Evolutionary conservation across 2,797 vertebrate genomes (phyloP), one percentile per base, ranked within the genome.

Genomic region (Rhyacichthys aspro): DNA sequence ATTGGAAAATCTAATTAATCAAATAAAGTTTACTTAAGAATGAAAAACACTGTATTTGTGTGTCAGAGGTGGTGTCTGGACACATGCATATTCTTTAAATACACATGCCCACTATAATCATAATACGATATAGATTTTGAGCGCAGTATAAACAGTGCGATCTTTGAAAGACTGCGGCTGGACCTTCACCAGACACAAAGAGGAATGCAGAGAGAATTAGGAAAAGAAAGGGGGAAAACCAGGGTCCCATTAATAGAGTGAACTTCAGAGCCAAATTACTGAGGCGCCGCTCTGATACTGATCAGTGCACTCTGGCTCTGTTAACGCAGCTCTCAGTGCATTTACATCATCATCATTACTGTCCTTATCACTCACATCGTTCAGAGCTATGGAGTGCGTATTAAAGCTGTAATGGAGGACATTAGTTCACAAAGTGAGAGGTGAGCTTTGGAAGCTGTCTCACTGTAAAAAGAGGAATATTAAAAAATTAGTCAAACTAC

Each of bases 261-360:
- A 88, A 88, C 84, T 89, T 91, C 82, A 87, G 88, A 87, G 85
- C 83, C 76, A 90, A 89, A 90, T 90, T 82, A 90, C 81, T 60
- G 74, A 85, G 90, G 89, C 90, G 89, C 90, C 89, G 77, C 78
- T 32, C 72, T 84, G 90, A 91, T 91, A 90, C 81, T 45, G 81
- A 91, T 91, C 90, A 72, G 78, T 79, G 82, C 83, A 83, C 86
- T 82, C 78, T 58, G 74, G 74, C 65, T 89, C 87, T 83, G 78
- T 88, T 85, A 87, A 79, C 70, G 42, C 82, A 89, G 88, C 89
- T 86, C 88, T 90, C 82, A 81, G 85, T 81, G 81, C 86, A 86
- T 88, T 85, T 82, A 86, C 86, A 88, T 90, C 77, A 76, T 62
- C 76, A 61, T 90, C 83, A 90, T 87, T 86, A 86, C 73, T 23